Evolutionary conservation across 2,113 vertebrate genomes (phyloP), one percentile per base, ranked within the genome.

Genomic region (Lutjanus erythropterus): DNA sequence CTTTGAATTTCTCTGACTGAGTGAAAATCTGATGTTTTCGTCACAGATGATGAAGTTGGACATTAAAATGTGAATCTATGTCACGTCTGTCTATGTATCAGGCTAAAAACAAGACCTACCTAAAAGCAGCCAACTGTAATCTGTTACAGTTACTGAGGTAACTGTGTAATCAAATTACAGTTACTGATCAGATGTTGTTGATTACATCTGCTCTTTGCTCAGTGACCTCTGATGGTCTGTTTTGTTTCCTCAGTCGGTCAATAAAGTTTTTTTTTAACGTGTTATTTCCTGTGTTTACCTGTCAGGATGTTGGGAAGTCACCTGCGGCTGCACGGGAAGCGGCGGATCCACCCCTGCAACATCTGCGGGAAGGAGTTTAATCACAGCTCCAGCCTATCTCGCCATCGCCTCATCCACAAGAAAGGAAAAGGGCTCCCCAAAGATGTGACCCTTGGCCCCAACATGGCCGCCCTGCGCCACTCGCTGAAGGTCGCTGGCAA

Each of bases 321-420:
- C 86, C 88, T 93, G 85, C 87, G 92, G 23, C 88, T 92, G n/a
- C 53, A 96, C 6, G 93, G 93, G 0, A 94, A 94, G 49, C 81
- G 92, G 50, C 84, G 93, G 31, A 93, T 94, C 27, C 95, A 95
- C 37, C 89, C 91, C 6, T 96, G 95, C 75, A 92, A 88, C 21
- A 90, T 94, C 80, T 96, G 96, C 0, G 95, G 95, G 8, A 95
- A 95, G 78, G 93, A 93, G 84, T 96, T 96, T 87, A 92, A 94
- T 89, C 96, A 94, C 80, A 95, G 94, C 81, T 95, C 95, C 1
- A 95, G 95, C 80, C 83, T 96, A 27, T 94, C 95, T 0, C 95
- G 94, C 10, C 95, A 95, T 60, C 89, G 95, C 55, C 91, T 95
- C 74, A 91, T 95, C 85, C 95, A 95, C 76, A 95, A 95, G 87